phyloP scores from a whole-genome alignment of 2,113 vertebrate genomes.

The Rhagologus leucostigma region DNA sequence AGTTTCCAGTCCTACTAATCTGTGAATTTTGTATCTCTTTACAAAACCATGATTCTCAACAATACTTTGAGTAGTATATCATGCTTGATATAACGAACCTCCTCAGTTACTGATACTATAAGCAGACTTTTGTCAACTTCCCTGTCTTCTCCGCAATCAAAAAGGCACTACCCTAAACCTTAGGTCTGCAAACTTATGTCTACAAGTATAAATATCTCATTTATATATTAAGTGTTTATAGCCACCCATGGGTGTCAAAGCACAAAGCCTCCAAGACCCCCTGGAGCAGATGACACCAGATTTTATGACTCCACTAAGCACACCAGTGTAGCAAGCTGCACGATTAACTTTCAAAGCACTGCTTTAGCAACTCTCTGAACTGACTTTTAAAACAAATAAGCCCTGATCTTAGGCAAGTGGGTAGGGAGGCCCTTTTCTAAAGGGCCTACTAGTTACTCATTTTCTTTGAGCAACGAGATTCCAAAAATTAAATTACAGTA shows the following conservation, averaged over 20 bases:
- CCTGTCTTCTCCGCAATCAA: not conserved
- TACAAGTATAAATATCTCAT: not conserved
- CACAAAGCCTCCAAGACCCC: not conserved
- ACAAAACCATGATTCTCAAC: not conserved
- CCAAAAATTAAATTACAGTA: not conserved
- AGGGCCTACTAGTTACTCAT: not conserved
- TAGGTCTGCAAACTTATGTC: not conserved
- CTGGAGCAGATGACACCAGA: not conserved
- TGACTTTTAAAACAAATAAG: not conserved
- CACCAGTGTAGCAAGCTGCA: not conserved
- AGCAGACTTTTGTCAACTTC: not conserved
- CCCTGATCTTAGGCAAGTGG: not conserved
- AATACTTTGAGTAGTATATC: accelerated
- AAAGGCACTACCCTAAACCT: not conserved
- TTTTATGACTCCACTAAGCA: not conserved
- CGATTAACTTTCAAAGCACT: not conserved
- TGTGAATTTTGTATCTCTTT: not conserved
- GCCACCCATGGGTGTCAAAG: not conserved
- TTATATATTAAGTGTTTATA: not conserved
- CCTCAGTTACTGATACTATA: not conserved
- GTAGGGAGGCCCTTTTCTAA: not conserved
- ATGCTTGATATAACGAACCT: not conserved
- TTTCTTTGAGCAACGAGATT: not conserved
- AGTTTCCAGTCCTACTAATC: not conserved
- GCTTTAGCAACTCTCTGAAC: not conserved